These are phyloP conservation scores for Phengaris arion DNA, from an alignment of 2,888 invertebrate genomes.

Conservation along the genomic window DNA sequence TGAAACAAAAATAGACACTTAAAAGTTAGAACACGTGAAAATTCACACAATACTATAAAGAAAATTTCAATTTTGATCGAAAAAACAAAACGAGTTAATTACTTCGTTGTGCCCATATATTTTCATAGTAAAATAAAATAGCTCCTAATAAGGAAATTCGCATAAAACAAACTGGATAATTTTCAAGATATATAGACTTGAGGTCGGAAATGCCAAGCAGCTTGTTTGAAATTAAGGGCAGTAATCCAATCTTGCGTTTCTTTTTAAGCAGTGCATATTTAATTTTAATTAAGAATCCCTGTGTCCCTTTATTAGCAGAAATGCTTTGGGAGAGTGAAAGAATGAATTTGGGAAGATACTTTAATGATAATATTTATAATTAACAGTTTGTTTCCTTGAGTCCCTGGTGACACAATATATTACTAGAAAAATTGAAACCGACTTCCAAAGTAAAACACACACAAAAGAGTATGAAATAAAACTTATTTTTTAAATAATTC, in stretches of 20 bases:
- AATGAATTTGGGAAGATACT: neutral
- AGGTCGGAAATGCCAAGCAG: neutral
- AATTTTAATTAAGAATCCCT: conserved; percentile 52
- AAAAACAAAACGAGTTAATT: too few relatives aligned
- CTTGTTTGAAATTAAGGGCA: neutral
- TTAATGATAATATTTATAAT: conserved; percentile 23
- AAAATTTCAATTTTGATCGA: too few relatives aligned
- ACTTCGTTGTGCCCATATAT: neutral
- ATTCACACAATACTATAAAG: neutral
- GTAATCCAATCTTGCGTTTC: neutral
- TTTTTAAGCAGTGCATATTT: conserved; percentile 35
- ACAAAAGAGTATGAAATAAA: too few relatives aligned
- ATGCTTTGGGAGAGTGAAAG: conserved; percentile 8
- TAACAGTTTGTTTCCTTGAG: neutral
- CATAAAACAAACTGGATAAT: neutral
- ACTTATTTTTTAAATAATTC: too few relatives aligned
- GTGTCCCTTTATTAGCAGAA: conserved; percentile 31
- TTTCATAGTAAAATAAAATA: neutral
- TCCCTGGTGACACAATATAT: neutral
- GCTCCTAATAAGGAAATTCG: neutral
- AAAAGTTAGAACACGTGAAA: neutral
- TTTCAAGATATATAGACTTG: neutral
- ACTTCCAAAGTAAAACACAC: too few relatives aligned
- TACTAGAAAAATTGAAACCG: neutral
- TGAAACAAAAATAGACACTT: neutral